Base-by-base conservation (phyloP, 2,797 vertebrate species). In the Selene dorsalis region DNA sequence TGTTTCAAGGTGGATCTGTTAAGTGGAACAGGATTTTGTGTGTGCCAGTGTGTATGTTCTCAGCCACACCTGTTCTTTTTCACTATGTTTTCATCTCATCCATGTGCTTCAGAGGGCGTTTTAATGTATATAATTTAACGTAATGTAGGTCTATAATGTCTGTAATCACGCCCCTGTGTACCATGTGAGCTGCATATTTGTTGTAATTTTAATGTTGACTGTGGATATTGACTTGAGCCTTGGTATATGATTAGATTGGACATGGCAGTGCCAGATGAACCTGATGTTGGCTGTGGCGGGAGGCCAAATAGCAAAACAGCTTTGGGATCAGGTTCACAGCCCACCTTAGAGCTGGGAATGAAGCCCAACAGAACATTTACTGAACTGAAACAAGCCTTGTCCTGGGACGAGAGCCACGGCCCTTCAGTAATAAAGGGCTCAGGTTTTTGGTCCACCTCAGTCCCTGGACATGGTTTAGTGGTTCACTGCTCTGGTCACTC, bases 331-430 rank as follows among this genome's bases (percentile, higher is more conserved):
- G 84, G 69, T 90, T 87, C 41, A 41, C 61, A 80, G 89, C 85
- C 89, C 89, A 91, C 89, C 88, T 89, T 73, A 41, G 82, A 87
- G 86, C 64, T 69, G 84, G 82, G 81, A 86, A 78, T 73, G 17
- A 30, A 73, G 82, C 84, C 84, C 83, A 84, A 69, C 73, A 83
- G 76, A 87, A 83, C 73, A 69, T 79, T 78, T 70, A 6, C 63
- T 75, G 83, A 82, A 86, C 73, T 69, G 53, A 84, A 83, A 56
- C 59, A 68, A 71, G 72, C 70, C 84, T 48, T 74, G 64, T 75
- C 39, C 57, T 72, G 60, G 85, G 73, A 78, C 43, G 50, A 58
- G 56, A 79, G 79, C 87, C 86, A 87, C 69, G 55, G 73, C 72
- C 16, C 59, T 56, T 86, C 56, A 74, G 48, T 68, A 86, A 83